These are phyloP conservation scores for Psittacus erithacus DNA, from an alignment of 2,113 vertebrate species.

Conservation along the genomic window DNA sequence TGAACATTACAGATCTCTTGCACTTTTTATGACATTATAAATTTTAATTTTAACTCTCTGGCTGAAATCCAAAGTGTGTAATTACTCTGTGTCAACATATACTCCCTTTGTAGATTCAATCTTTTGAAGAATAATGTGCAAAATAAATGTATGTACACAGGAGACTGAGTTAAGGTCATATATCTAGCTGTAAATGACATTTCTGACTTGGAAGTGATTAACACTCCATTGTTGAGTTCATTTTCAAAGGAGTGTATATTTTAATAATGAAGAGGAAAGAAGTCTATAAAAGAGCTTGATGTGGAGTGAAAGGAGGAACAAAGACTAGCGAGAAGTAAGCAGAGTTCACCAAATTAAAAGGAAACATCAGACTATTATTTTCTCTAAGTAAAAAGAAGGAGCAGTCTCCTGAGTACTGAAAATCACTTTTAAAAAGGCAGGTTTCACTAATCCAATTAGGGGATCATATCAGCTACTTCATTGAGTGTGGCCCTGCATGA, in stretches of 20 bases:
- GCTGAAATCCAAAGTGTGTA: not conserved
- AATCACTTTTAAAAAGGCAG: not conserved
- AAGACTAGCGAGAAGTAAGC: not conserved
- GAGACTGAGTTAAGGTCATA: not conserved
- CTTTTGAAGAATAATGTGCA: slow-evolving; percentile 5
- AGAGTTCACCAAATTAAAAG: not conserved
- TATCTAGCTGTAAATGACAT: not conserved
- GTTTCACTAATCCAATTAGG: not conserved
- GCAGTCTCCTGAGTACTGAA: not conserved
- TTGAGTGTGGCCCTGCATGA: not conserved
- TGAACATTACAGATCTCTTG: not conserved
- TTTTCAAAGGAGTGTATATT: not conserved
- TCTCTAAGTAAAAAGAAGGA: not conserved
- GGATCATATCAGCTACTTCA: not conserved
- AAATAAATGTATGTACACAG: slow-evolving; percentile 1
- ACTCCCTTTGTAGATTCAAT: slow-evolving; percentile 7
- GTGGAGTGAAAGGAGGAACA: not conserved
- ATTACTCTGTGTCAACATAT: slow-evolving; percentile 28
- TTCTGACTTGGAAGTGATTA: slow-evolving; percentile 29
- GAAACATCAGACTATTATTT: not conserved
- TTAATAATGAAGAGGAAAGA: not conserved
- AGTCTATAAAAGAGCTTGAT: not conserved
- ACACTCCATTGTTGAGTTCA: not conserved
- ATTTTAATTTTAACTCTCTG: slow-evolving; percentile 20
- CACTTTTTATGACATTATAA: slow-evolving; percentile 9